Evolutionary conservation across 2,113 vertebrate genomes (phyloP).

Genomic region (Leucoraja erinaceus): DNA sequence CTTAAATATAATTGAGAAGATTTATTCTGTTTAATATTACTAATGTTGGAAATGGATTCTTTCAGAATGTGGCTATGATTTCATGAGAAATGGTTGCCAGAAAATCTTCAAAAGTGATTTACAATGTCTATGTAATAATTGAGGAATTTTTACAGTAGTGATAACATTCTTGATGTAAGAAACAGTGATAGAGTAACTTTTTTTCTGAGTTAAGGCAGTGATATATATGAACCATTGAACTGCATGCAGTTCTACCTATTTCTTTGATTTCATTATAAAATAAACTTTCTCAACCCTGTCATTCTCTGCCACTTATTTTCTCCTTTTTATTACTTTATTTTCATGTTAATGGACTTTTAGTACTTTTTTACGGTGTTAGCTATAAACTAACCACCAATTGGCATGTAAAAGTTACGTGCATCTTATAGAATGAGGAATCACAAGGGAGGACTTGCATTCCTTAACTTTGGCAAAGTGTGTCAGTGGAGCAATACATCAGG

Average conservation of each 20-base stretch:
- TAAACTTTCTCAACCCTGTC: neutral
- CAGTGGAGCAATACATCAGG: neutral
- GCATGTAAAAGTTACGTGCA: neutral
- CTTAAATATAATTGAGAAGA: neutral
- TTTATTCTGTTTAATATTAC: neutral
- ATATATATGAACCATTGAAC: neutral
- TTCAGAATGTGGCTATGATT: conserved; percentile 13
- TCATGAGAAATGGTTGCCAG: neutral
- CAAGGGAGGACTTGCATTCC: neutral
- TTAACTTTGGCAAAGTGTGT: neutral
- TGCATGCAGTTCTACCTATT: neutral
- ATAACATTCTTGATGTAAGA: conserved; percentile 29
- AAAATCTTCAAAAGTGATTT: conserved; percentile 22
- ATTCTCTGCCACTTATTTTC: neutral
- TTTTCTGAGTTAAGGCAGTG: neutral
- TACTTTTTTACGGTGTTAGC: neutral
- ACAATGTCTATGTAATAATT: conserved; percentile 7
- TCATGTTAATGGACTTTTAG: neutral
- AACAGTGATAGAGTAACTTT: neutral
- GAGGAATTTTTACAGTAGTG: conserved; percentile 9
- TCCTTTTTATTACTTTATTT: neutral
- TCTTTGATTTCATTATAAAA: neutral
- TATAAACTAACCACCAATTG: neutral
- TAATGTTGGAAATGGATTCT: neutral
- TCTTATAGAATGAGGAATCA: neutral